These are phyloP conservation scores for Ophion costatus DNA, from an alignment of 2,888 invertebrate genomes.

Conservation along the genomic window DNA sequence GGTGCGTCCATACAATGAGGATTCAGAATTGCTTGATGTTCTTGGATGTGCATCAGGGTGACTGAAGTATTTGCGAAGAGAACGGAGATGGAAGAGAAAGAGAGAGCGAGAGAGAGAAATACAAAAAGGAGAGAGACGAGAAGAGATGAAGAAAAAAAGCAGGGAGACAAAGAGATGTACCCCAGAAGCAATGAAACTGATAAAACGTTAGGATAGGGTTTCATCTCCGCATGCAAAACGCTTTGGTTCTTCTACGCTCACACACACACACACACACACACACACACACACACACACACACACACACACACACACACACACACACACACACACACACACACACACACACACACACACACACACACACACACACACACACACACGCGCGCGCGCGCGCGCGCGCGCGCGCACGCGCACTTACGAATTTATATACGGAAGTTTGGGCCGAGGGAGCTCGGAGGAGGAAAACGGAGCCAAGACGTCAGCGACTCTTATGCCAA, in stretches of 20 bases:
- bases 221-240: slow-evolving; percentile 51
- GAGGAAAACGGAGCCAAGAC: slow-evolving; percentile 64
- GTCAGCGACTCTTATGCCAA: slow-evolving; percentile 74
- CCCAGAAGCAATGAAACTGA: slow-evolving; percentile 37
- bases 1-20: slow-evolving; percentile 34
- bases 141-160: too few species aligned
- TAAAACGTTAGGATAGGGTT: slow-evolving; percentile 55
- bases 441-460: neutral
- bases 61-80: slow-evolving; percentile 31
- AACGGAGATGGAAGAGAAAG: slow-evolving; percentile 30
- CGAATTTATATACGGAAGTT: slow-evolving; percentile 20
- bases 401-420: too few species aligned
- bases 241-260: neutral
- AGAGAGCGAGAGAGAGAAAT: too few species aligned
- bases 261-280: too few species aligned
- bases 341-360: too few species aligned
- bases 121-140: too few species aligned
- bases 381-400: too few species aligned
- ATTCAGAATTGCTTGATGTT: slow-evolving; percentile 24
- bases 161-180: slow-evolving; percentile 42
- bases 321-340: too few species aligned
- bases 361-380: too few species aligned
- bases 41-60: slow-evolving; percentile 5
- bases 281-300: too few species aligned
- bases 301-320: too few species aligned